Evolutionary conservation across 2,888 invertebrate genomes (phyloP).

Genomic region (Tyria jacobaeae): DNA sequence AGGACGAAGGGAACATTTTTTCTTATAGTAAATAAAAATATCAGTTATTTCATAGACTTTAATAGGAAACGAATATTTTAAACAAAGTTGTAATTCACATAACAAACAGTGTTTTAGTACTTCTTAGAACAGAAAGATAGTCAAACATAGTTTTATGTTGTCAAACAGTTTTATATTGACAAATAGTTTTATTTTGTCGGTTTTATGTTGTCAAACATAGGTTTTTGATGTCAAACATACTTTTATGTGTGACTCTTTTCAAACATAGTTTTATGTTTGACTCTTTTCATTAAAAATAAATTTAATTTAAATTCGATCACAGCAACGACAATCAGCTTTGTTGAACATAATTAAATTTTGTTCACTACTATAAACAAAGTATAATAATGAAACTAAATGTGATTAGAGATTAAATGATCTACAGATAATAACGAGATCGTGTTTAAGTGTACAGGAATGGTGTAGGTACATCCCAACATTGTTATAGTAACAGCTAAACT

Average conservation of each 20-base stretch:
- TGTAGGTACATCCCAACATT: constrained; percentile 25
- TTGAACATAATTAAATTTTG: constrained; percentile 43
- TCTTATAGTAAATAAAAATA: not conserved
- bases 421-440: constrained; percentile 46
- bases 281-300: constrained; percentile 23
- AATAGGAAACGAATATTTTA: constrained; percentile 37
- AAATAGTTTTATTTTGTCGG: too few species aligned
- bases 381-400: constrained; percentile 23
- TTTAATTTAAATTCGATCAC: constrained; percentile 43
- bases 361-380: constrained; percentile 32
- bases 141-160: too few species aligned
- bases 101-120: constrained; percentile 9
- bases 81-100: constrained; percentile 23
- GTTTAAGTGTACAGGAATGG: constrained; percentile 40
- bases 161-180: too few species aligned
- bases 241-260: too few species aligned
- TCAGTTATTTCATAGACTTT: constrained; percentile 11
- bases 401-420: constrained; percentile 44
- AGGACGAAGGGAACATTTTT: too few species aligned
- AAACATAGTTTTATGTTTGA: too few species aligned
- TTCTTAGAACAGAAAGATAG: constrained; percentile 28
- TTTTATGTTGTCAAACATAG: too few species aligned
- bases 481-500: constrained; percentile 18
- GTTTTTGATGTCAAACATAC: too few species aligned
- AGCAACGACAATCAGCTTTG: constrained; percentile 48